A percentile compares a stretch with the other conserved stretches of the same genome.
These are phyloP conservation scores for Lacerta agilis DNA, from an alignment of 2,797 vertebrate genomes.

Conservation along the genomic window DNA sequence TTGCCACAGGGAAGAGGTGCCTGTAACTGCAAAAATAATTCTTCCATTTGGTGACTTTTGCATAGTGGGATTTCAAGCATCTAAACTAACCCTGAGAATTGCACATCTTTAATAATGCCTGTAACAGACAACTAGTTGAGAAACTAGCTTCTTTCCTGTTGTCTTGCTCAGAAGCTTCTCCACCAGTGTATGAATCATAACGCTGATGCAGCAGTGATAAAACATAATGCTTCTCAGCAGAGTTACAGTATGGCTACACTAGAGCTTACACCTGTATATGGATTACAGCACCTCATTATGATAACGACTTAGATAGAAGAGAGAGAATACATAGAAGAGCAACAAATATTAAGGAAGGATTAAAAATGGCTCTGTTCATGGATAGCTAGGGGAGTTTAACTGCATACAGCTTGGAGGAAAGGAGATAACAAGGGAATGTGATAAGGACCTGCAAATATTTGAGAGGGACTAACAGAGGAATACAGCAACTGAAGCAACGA, in stretches of 20 bases:
- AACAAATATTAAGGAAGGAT: conserved; percentile 33
- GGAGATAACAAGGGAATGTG: background rate
- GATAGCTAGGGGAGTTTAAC: conserved; percentile 27
- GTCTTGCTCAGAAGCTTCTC: conserved; percentile 18
- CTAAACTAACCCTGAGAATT: background rate
- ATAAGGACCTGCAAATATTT: conserved; percentile 25
- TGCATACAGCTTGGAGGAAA: conserved; percentile 6
- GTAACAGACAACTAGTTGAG: background rate
- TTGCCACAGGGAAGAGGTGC: background rate
- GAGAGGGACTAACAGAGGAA: background rate
- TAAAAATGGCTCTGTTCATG: conserved; percentile 18
- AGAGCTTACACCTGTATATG: conserved; percentile 11
- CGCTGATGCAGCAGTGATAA: background rate
- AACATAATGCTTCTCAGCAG: conserved; percentile 14
- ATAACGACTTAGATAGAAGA: conserved; percentile 34
- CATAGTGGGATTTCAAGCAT: background rate
- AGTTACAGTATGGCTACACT: background rate
- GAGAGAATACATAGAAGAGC: conserved; percentile 20
- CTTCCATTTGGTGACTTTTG: background rate
- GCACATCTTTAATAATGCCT: background rate
- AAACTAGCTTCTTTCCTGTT: background rate
- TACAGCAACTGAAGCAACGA: background rate
- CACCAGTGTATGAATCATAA: background rate
- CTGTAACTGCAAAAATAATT: background rate
- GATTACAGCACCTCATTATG: conserved; percentile 14